A percentile compares a stretch with the other conserved stretches of the same genome.
Evolutionary conservation across 53 echinoderm and acorn worm species (phyloP).

Genomic region (Actinopyga echinites): DNA sequence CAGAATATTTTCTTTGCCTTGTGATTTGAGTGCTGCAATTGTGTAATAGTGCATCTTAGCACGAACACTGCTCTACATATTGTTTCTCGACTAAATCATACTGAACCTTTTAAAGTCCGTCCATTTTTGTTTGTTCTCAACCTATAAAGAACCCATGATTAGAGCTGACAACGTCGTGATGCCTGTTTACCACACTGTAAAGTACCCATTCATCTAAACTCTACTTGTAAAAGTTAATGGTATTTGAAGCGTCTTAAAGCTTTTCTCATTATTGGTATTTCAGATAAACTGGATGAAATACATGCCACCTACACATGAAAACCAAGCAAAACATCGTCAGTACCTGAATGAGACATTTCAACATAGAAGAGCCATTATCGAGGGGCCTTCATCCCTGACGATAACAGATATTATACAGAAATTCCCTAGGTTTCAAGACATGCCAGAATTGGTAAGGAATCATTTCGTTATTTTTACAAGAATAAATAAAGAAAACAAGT

Average conservation of each 20-base stretch:
- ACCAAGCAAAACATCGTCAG: background rate
- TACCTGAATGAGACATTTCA: background rate
- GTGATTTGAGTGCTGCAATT: no score
- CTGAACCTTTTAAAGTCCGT: no score
- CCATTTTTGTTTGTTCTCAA: no score
- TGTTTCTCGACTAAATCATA: no score
- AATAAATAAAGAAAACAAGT: background rate
- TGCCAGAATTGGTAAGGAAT: conserved; percentile 22
- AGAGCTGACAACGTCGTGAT: no score
- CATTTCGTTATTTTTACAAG: background rate
- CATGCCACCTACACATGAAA: background rate
- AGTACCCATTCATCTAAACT: background rate
- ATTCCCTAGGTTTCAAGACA: background rate
- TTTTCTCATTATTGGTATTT: background rate
- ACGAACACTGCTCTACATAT: no score
- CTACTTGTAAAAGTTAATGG: background rate
- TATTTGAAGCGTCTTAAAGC: background rate
- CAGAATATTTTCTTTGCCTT: no score
- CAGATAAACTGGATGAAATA: conserved; percentile 17
- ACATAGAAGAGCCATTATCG: background rate
- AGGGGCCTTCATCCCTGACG: background rate
- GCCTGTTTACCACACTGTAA: no score
- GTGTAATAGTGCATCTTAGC: no score
- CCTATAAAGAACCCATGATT: no score
- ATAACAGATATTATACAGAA: background rate